A percentile compares a stretch with the other conserved stretches of the same genome.
These are phyloP conservation scores for Eriocheir sinensis DNA, from an alignment of 1,140 invertebrate genomes.

Conservation along the genomic window DNA sequence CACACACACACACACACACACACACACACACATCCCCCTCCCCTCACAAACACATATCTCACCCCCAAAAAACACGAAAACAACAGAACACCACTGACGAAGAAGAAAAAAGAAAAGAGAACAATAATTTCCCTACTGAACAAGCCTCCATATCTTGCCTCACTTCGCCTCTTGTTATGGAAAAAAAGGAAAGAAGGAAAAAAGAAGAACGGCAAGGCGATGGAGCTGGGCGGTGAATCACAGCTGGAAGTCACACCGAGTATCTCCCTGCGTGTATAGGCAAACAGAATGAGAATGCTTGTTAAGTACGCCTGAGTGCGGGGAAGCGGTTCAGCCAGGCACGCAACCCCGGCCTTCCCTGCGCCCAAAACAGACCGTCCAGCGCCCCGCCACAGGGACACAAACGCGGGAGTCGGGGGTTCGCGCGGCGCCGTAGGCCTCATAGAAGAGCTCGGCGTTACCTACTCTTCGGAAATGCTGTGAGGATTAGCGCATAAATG, in stretches of 20 bases:
- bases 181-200: background rate
- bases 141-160: background rate
- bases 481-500: slow-evolving; percentile 72
- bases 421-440: background rate
- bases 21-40: too few species aligned
- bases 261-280: slow-evolving; percentile 52
- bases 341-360: background rate
- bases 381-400: background rate
- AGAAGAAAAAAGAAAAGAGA: background rate
- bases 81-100: background rate
- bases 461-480: slow-evolving; percentile 65
- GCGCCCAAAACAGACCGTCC: background rate
- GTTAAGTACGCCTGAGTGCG: slow-evolving; percentile 60
- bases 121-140: background rate
- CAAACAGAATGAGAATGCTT: slow-evolving; percentile 68
- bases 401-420: background rate
- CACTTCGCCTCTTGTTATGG: background rate
- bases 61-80: background rate
- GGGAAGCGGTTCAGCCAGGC: background rate
- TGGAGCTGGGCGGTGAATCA: background rate
- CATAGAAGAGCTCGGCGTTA: slow-evolving; percentile 18
- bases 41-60: background rate
- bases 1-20: too few species aligned
- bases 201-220: background rate
- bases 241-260: background rate